These are phyloP conservation scores for roundworm (Caenorhabditis elegans) DNA, from an alignment of 1,140 invertebrate genomes.

Conservation along the genomic window DNA sequence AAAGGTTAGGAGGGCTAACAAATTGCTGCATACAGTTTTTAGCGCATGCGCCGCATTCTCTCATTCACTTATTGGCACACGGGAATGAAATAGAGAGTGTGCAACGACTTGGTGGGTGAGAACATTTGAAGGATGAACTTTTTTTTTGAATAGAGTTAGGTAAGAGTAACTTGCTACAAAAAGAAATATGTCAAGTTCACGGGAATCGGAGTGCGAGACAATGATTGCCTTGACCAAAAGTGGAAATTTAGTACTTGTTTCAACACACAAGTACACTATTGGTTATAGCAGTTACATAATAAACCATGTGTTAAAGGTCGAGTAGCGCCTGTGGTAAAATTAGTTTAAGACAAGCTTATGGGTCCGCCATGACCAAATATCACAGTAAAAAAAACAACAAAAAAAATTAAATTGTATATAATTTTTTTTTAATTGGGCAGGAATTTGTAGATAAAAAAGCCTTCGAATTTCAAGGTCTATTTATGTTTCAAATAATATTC, in stretches of 20 bases:
- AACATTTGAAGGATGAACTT: neutral
- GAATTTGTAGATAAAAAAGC: too few species aligned
- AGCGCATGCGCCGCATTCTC: neutral
- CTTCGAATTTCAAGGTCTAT: too few species aligned
- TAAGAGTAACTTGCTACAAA: neutral
- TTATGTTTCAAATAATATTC: too few species aligned
- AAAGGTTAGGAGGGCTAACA: conserved; percentile 6
- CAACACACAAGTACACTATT: neutral
- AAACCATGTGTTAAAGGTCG: too few species aligned
- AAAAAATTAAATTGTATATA: too few species aligned
- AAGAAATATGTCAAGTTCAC: conserved; percentile 32
- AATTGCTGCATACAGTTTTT: conserved; percentile 27
- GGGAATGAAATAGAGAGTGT: neutral
- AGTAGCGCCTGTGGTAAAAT: too few species aligned
- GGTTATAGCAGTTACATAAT: too few species aligned
- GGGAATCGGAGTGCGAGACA: conserved; percentile 17
- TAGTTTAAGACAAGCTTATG: too few species aligned
- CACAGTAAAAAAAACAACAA: too few species aligned
- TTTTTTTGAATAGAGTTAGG: neutral
- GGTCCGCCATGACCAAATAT: too few species aligned
- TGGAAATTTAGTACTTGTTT: neutral
- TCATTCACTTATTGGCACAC: conserved; percentile 26
- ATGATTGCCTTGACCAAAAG: conserved; percentile 8
- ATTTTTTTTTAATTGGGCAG: too few species aligned
- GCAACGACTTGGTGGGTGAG: neutral